Conservation (phyloP, 2,113 vertebrate genomes). For the Scatophagus argus region DNA sequence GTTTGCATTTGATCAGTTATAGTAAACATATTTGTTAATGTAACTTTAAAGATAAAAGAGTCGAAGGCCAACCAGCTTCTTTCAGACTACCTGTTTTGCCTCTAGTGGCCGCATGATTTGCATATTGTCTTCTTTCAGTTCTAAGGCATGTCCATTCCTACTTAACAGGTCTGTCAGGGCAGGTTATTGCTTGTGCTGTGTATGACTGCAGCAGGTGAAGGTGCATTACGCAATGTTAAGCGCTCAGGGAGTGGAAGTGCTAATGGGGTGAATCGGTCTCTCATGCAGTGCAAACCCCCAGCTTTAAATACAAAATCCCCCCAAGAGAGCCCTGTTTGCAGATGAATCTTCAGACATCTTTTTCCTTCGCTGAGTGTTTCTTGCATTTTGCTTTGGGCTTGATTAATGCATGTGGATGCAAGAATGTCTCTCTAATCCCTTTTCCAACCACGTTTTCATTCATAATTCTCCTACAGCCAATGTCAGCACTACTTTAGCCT, state of each 20-base stretch:
- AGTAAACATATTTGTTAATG: neutral
- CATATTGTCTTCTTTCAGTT: slow-evolving; percentile 6
- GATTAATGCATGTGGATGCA: neutral
- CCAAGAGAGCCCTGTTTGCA: slow-evolving; percentile 28
- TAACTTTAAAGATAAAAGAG: neutral
- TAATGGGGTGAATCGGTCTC: neutral
- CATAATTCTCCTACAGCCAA: neutral
- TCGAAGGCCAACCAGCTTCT: neutral
- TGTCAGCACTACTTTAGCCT: slow-evolving; percentile 8
- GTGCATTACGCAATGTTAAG: neutral
- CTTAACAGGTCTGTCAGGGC: slow-evolving; percentile 37
- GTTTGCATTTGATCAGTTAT: neutral
- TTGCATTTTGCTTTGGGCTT: neutral
- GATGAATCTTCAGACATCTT: neutral
- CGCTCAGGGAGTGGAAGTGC: neutral
- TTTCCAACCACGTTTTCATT: slow-evolving; percentile 23
- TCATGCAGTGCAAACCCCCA: neutral
- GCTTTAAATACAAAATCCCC: neutral
- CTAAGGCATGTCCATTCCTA: slow-evolving; percentile 36
- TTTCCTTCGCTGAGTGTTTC: neutral
- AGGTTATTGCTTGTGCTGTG: slow-evolving; percentile 22
- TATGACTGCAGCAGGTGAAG: neutral
- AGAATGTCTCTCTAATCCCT: neutral
- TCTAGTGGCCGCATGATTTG: slow-evolving; percentile 4
- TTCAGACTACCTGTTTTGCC: neutral